Evolutionary conservation across 2,888 invertebrate species (phyloP), one percentile per base, ranked within the genome.

Genomic region (Pogonocherus hispidulus): DNA sequence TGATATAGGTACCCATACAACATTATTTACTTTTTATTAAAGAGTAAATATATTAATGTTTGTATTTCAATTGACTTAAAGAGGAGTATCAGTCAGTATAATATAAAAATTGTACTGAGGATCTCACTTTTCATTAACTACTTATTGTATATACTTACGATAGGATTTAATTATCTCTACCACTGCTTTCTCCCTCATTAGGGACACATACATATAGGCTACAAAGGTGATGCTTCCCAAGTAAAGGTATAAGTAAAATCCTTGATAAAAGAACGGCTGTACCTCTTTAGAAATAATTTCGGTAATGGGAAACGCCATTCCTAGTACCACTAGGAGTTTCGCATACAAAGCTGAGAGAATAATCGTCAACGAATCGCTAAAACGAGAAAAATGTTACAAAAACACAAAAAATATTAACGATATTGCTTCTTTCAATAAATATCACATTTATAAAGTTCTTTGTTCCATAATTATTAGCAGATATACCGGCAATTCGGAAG

Each of bases 261-360:
- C 95, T 89, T 96, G 95, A 86, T 96, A 97, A 86, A 95, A 96
- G 35, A 95, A 95, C 74, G 95, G 94, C 81, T 96, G 96, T 83
- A 97, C 95, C 86, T 95, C 94, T 16, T 94, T 94, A 41, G 96
- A 96, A 83, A 97, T 96, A 78, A 97, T 96, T 89, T 98, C 97
- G 72, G 97, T 95, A 92, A 98, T 93, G 59, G 97, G 97, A 86
- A 98, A 96, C n/a, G 97, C 96, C 76, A 96, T 92, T 70, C 97
- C 97, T 93, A 97, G 94, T 52, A 98, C 96, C 46, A 97, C 96
- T 78, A 98, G 87, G 56, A 97, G 89, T 86, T 98, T 96, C 49
- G 96, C 97, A 84, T 98, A 98, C 37, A 98, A 89, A 0, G 97
- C 97, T 71, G 97, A 97, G 75, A 97, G 88, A 16, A 96, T 94